Evolutionary conservation across 2,797 vertebrate genomes (phyloP).

Genomic region (Gymnodraco acuticeps): DNA sequence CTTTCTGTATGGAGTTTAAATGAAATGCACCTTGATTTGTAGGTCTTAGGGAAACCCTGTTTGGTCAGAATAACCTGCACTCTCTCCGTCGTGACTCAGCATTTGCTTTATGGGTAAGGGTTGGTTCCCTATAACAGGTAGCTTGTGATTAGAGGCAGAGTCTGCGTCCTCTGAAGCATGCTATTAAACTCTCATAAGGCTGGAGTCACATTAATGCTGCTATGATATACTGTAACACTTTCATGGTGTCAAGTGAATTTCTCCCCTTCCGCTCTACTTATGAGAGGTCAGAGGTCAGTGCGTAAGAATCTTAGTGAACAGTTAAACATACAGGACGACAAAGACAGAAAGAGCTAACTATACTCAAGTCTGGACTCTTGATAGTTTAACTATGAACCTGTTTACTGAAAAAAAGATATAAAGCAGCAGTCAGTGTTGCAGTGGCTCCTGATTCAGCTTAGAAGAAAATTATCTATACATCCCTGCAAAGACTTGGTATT

Average conservation of each 20-base stretch:
- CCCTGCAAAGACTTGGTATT: not conserved
- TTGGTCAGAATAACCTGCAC: constrained; percentile 45
- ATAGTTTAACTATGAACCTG: not conserved
- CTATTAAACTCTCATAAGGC: constrained; percentile 43
- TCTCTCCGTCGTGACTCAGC: constrained; percentile 67
- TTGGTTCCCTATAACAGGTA: constrained; percentile 42
- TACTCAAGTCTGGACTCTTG: not conserved
- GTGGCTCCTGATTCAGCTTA: not conserved
- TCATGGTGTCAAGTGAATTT: not conserved
- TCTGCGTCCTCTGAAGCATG: constrained; percentile 44
- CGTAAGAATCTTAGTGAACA: constrained; percentile 3
- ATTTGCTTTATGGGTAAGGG: constrained; percentile 30
- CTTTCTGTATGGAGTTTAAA: constrained; percentile 26
- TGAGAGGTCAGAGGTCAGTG: constrained; percentile 5
- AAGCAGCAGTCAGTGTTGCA: not conserved
- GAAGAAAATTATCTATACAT: not conserved
- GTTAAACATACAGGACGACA: not conserved
- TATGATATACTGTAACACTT: constrained; percentile 25
- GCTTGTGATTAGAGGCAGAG: constrained; percentile 42
- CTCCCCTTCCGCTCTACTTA: not conserved
- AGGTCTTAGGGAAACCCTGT: constrained; percentile 46
- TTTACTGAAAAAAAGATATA: not conserved
- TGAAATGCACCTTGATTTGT: constrained; percentile 25
- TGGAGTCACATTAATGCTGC: constrained; percentile 22
- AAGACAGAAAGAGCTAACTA: not conserved